Evolutionary conservation across 2,888 invertebrate genomes (phyloP), one percentile per base, ranked within the genome.

Genomic region (Cryptus armator): DNA sequence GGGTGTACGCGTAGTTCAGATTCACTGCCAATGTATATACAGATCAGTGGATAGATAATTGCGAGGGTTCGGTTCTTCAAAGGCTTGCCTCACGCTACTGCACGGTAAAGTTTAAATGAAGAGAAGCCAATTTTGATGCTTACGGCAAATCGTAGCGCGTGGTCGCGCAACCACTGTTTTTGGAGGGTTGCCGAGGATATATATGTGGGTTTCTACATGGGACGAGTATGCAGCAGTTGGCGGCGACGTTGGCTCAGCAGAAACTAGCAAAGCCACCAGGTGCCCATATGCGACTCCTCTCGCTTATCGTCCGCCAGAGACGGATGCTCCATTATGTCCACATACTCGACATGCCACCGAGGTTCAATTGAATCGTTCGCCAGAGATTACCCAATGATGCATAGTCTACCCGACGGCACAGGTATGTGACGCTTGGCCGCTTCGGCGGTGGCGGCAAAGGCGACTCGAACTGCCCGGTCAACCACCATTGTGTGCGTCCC

Each of bases 331-430:
- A 93, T 93, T 93, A 93, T 93, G 91, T 92, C 90, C 91, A 91
- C 92, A 93, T 93, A 91, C 93, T 92, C 92, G 90, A 91, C 91
- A 91, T 93, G 91, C 93, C 93, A 87, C 88, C 88, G 91, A 68
- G 80, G 88, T 91, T 92, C 92, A 92, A 93, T 93, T 93, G 93
- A 93, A 93, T 93, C 93, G 92, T 92, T 92, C 91, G 90, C 91
- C 91, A 92, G 93, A 92, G 93, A 93, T 93, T 93, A 93, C 89
- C 92, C 93, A 93, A 92, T 93, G 93, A 93, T 91, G 93, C 92
- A 93, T 93, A 92, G 93, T 93, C 92, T 19, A 12, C 64, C 68
- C 83, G 59, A 82, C 68, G 85, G 84, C 64, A 59, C 89, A 90
- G 90, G 89, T 90, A 90, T 90, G 90, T 89, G 83, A 87, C 80